Evolutionary conservation across 2,888 invertebrate species (phyloP), one percentile per base, ranked within the genome.

Genomic region (Synanthedon tipuliformis): DNA sequence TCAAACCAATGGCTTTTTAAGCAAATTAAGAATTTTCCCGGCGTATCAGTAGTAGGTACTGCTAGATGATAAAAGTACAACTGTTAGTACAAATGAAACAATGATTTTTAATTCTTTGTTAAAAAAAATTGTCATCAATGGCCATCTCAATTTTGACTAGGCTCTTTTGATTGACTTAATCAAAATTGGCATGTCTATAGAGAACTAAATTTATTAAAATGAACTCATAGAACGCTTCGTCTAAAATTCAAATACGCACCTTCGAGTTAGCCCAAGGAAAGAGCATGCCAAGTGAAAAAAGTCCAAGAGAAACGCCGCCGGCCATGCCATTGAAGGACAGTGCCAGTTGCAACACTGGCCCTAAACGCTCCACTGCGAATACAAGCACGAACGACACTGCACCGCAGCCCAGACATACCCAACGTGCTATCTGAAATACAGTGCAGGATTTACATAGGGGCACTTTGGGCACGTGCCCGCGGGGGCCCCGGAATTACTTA

Each of bases 241-340:
- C 34, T 34, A 5, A 34, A 34, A 2, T 10, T 34, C 10, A 10
- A 10, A 15, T 34, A 55, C 70, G 65, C 80, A 93, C 94, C 85
- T 92, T 94, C 15, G 92, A 87, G 71, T 96, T 97, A 3, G 95
- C 93, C 91, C 92, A 94, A 0, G 96, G 96, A 62, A 96, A 93
- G 62, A 94, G 92, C 91, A 97, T 95, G 53, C 97, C 97, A 18
- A 97, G 84, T 0, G 94, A 91, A 73, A 97, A 97, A 3, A 96
- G 87, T 0, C 96, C 97, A 18, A 97, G 82, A 0, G 95, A 93
- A 0, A 97, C 93, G 2, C 96, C 97, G 3, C 96, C 95, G 23
- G 95, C 93, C 89, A 96, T 93, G 1, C 96, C 96, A 69, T 96
- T 95, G 66, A 96, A 93, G 50, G 95, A 95, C 1, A 96, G 83